Percentiles rank a stretch among this genome's conserved stretches.
Evolutionary conservation across 2,888 invertebrate species (phyloP).

Genomic region (Drosophila pseudotalamancana): DNA sequence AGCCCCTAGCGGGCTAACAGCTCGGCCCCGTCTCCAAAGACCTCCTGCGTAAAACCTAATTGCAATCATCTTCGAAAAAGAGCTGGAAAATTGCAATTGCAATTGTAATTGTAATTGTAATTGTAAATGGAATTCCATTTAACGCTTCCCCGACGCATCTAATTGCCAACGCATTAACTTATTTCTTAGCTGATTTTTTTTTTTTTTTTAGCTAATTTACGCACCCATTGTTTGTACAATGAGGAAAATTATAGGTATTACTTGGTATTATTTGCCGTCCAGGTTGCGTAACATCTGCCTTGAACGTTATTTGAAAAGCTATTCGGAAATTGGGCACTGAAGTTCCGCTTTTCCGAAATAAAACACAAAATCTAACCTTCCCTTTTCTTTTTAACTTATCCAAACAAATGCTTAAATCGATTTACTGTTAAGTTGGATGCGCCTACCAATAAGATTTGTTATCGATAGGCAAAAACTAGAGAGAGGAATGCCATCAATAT

Average conservation of each 20-base stretch:
- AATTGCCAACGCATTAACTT: conserved; percentile 36
- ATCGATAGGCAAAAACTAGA: too few relatives aligned
- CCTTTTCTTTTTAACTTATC: background rate
- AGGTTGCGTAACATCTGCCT: conserved; percentile 23
- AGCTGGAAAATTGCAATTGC: conserved; percentile 47
- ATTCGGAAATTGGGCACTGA: conserved; percentile 13
- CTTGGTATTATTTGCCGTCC: conserved; percentile 11
- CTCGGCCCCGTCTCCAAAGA: conserved; percentile 20
- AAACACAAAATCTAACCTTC: background rate
- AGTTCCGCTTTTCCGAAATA: conserved; percentile 13
- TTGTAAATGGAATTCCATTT: conserved; percentile 50
- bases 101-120: conserved; percentile 35
- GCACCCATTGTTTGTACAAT: conserved; percentile 32
- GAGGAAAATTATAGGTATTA: conserved; percentile 43
- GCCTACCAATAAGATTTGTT: too few relatives aligned
- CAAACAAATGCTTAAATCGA: background rate
- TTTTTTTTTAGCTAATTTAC: conserved; percentile 19
- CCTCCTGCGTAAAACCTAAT: conserved; percentile 35
- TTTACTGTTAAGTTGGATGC: too few relatives aligned
- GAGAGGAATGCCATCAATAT: background rate
- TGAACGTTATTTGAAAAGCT: background rate
- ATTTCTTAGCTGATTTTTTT: background rate
- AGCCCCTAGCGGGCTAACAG: conserved; percentile 5
- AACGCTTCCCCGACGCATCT: conserved; percentile 48
- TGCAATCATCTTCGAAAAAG: conserved; percentile 48